Conservation (phyloP, 2,888 invertebrate species). For the Drosophila merina region DNA sequence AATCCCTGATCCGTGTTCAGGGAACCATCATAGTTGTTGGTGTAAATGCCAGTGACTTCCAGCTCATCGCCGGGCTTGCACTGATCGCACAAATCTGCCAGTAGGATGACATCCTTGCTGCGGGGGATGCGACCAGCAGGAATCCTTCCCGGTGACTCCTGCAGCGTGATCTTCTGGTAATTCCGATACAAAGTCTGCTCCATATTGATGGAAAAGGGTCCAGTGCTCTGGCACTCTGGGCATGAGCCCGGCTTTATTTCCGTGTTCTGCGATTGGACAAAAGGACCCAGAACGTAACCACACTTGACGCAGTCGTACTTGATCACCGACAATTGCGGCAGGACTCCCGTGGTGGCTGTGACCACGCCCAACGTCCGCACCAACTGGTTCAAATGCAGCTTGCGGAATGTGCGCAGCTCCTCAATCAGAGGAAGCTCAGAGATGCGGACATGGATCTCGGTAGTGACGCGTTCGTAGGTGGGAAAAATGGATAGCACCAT, state of each 20-base stretch:
- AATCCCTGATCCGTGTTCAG: conserved; percentile 97
- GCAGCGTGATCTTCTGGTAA: conserved; percentile 98
- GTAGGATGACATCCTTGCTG: conserved; percentile 97
- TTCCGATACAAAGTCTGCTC: conserved; percentile 99
- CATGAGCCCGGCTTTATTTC: conserved; percentile 98
- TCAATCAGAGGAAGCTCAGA: conserved; percentile 97
- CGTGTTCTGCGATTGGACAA: conserved; percentile 95
- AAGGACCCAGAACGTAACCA: conserved; percentile 97
- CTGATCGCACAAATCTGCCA: conserved; percentile 97
- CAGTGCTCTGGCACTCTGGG: conserved; percentile 98
- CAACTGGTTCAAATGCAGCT: conserved; percentile 95
- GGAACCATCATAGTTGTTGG: conserved; percentile 98
- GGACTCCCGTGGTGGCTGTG: conserved; percentile 96
- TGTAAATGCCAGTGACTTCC: conserved; percentile 97
- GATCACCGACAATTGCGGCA: conserved; percentile 97
- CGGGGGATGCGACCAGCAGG: conserved; percentile 98
- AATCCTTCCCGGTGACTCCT: conserved; percentile 98
- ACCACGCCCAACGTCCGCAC: conserved; percentile 97
- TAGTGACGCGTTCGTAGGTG: conserved; percentile 96
- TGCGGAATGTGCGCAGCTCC: conserved; percentile 95
- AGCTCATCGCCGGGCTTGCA: conserved; percentile 99
- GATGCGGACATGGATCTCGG: conserved; percentile 97
- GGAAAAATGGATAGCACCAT: conserved; percentile 97
- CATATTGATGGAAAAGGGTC: conserved; percentile 99
- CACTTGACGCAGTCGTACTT: conserved; percentile 99